Base-by-base conservation (phyloP, 23 tunicate genomes). In the Halocynthia roretzi region DNA sequence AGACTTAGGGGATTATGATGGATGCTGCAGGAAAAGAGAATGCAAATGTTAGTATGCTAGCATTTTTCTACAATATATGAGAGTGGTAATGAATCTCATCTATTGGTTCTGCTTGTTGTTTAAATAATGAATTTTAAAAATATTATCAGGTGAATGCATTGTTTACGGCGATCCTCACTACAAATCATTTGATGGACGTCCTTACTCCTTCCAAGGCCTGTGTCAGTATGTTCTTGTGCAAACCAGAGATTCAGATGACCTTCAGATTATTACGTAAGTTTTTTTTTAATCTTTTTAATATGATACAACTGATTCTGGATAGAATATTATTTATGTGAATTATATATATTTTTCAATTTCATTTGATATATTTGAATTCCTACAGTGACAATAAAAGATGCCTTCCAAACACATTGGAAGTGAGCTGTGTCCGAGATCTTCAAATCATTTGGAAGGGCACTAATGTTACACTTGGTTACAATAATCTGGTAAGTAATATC, bases 161-260 rank as follows among this genome's bases (percentile, higher is more conserved):
- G 78, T 74, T 17, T 74, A 74, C 56, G 78, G 78, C 0, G 78
- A 74, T 44, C 78, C 78, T 10, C 62, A 54, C 14, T 74, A 53
- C 31, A 10, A 50, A 8, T 50, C 78, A 5, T 74, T 74, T 54
- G 78, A 74, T 5, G 78, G 78, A 10, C 8, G 10, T 44, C 14
- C n/a, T 52, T 74, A 74, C 56, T 20, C 63, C 15, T 74, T 53
- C 40, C 78, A 53, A 52, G 78, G 78, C 18, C 11, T 74, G 62
- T 74, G 78, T 54, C 78, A 53, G 10, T 74, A 74, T 54, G 56
- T 64, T 5, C 22, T 74, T 10, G 78, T 74, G 8, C 55, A 74
- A 6, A 14, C 2, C 31, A 23, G 78, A 56, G 78, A 74, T 74
- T 53, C 78, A 7, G 40, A 53, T 0, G 78, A 74, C 22, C 56